Evolutionary conservation across 2,113 vertebrate genomes (phyloP).

Genomic region (Marcusenius ussheri): DNA sequence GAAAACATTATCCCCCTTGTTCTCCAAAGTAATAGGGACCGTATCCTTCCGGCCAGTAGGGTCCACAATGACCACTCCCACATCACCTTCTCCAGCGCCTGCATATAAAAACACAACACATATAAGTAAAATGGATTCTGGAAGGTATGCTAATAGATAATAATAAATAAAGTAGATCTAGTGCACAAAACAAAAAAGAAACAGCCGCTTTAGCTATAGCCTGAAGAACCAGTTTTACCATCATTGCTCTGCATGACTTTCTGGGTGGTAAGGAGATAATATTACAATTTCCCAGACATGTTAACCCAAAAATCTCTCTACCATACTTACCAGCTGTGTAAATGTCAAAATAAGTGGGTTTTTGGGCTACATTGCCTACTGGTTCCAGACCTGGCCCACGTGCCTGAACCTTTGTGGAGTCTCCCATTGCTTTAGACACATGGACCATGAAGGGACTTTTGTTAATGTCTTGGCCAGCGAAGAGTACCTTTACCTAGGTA

Average conservation of each 20-base stretch:
- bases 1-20: conserved; percentile 85
- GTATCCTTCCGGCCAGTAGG: conserved; percentile 85
- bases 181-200: neutral
- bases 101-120: neutral
- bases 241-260: neutral
- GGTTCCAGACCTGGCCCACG: conserved; percentile 84
- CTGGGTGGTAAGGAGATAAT: neutral
- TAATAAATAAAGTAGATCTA: neutral
- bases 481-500: conserved; percentile 84
- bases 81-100: conserved; percentile 87
- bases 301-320: neutral
- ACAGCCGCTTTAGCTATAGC: neutral
- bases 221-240: neutral
- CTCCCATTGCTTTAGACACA: conserved; percentile 76
- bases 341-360: conserved; percentile 94
- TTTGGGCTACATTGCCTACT: conserved; percentile 81
- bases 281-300: neutral
- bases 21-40: conserved; percentile 85
- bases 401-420: conserved; percentile 84
- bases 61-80: conserved; percentile 85
- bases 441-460: conserved; percentile 84
- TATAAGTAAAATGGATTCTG: neutral
- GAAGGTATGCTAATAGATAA: neutral
- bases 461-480: conserved; percentile 90
- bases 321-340: conserved; percentile 79